Conservation (phyloP, 2,888 invertebrate genomes). For the Lottia scabra region DNA sequence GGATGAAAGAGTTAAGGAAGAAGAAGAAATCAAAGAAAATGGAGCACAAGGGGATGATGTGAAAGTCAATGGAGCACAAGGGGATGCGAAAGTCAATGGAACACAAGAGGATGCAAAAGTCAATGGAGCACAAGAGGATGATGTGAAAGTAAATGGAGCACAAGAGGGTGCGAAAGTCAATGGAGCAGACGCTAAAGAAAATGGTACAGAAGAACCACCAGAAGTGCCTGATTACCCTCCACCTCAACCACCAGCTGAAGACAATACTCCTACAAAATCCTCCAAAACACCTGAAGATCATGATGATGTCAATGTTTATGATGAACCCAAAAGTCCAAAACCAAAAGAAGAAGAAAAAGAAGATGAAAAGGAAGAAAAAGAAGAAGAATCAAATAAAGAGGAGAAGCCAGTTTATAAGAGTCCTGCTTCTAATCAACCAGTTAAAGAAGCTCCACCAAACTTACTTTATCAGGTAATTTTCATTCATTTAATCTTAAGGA, state of each 20-base stretch:
- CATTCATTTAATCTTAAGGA: neutral
- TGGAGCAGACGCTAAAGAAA: conserved; percentile 20
- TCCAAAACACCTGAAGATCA: neutral
- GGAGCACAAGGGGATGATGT: conserved; percentile 2
- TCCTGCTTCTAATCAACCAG: conserved; percentile 50
- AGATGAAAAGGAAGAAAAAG: neutral
- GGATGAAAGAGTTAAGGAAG: neutral
- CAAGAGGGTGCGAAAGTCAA: too few species aligned
- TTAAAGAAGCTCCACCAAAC: conserved; percentile 39
- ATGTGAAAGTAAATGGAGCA: conserved; percentile 4
- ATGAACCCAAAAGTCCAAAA: conserved; percentile 14
- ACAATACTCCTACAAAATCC: neutral
- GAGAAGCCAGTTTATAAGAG: conserved; percentile 31
- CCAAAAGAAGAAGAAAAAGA: conserved; percentile 1
- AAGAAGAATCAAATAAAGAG: neutral
- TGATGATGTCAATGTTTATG: conserved; percentile 38
- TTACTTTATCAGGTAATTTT: conserved; percentile 40
- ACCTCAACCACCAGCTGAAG: conserved; percentile 27
- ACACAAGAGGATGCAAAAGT: neutral
- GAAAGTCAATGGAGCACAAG: conserved; percentile 10
- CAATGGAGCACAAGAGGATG: conserved; percentile 1
- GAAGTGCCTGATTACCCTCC: conserved; percentile 29
- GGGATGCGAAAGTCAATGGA: neutral
- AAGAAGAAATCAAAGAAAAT: neutral
- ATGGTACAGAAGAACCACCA: conserved; percentile 9